Conservation (phyloP, 2,888 invertebrate genomes). For the Volucella inflata region DNA sequence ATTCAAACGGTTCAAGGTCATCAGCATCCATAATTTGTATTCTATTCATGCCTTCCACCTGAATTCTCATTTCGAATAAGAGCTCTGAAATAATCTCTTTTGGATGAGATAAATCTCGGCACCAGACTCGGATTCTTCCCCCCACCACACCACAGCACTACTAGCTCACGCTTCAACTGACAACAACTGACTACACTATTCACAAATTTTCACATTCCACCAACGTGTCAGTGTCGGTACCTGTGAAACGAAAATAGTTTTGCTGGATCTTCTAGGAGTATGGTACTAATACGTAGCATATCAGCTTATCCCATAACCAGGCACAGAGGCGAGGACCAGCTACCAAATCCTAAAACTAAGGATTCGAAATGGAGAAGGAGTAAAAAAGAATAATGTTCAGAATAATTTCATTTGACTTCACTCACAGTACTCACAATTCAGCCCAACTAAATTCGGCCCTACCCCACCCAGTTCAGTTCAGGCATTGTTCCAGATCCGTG, state of each 20-base stretch:
- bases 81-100: conserved; percentile 58
- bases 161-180: neutral
- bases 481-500: conserved; percentile 39
- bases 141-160: too few relatives aligned
- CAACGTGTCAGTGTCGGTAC: conserved; percentile 8
- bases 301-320: neutral
- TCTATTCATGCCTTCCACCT: conserved; percentile 70
- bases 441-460: too few relatives aligned
- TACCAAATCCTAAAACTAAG: too few relatives aligned
- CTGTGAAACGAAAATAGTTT: conserved; percentile 12
- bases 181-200: conserved; percentile 28
- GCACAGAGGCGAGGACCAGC: neutral
- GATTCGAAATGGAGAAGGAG: neutral
- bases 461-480: neutral
- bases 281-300: neutral
- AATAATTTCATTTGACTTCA: conserved; percentile 59
- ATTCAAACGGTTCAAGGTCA: conserved; percentile 55
- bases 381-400: conserved; percentile 44
- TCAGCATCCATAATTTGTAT: conserved; percentile 70
- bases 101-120: conserved; percentile 66
- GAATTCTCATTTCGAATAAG: conserved; percentile 65
- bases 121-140: neutral
- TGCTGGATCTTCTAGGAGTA: neutral
- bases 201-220: conserved; percentile 27
- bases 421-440: conserved; percentile 17